Evolutionary conservation across 2,888 invertebrate species (phyloP), one percentile per base, ranked within the genome.

Genomic region (Tuta absoluta): DNA sequence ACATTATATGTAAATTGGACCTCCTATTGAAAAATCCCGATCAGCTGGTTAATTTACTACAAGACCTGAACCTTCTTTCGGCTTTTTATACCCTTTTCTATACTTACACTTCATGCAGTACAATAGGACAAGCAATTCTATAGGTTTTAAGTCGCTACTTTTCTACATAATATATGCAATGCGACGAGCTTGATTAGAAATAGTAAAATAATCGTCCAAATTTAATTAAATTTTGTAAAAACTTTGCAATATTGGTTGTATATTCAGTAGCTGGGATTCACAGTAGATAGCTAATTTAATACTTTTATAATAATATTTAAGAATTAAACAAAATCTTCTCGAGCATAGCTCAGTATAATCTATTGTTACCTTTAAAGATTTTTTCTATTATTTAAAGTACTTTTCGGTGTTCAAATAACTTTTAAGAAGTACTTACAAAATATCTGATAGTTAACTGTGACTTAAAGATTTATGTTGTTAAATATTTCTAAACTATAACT

Each of bases 381-480:
- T 58, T 24, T 23, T 19, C 19, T 19, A 23, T 51, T 51, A 23
- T 51, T 51, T 23, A 51, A 51, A n/a, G 10, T 17, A 33, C 33
- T 56, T 56, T 33, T 64, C 53, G 64, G 49, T 58, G 67, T 53
- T 69, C 70, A 71, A 68, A 75, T 85, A 86, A 84, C 83, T 84
- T 83, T 73, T 75, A 75, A 77, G 69, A 80, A 78, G 74, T 75
- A 76, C 73, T 78, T 65, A 77, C 78, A 76, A 78, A 80, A 71
- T 68, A 74, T 75, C 69, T 75, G 23, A 23, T 24, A 56, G 24
- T 21, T 51, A 51, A 4, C 10, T 33, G 33, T 33, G 28, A 56
- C 78, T 80, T 77, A 83, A 80, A 84, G 79, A 83, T 82, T 84
- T 81, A 82, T 81, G 84, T 71, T 83, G 86, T 87, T 87, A 80